Conservation (phyloP, 1,140 invertebrate genomes). For the Odontomachus brunneus region DNA sequence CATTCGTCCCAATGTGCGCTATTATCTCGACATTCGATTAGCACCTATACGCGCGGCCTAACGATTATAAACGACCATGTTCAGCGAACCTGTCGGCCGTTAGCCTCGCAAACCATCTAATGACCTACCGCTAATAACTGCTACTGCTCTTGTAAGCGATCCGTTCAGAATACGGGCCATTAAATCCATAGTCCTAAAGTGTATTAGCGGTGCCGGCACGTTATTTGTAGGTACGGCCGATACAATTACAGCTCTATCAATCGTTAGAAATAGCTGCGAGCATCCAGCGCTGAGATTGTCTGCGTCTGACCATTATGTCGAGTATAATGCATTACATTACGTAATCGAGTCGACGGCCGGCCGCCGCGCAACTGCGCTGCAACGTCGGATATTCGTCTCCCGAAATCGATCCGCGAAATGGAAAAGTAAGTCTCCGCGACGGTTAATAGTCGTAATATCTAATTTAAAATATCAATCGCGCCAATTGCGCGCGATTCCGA, state of each 20-base stretch:
- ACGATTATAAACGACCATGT: conserved; percentile 74
- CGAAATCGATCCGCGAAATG: not conserved
- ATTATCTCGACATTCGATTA: conserved; percentile 72
- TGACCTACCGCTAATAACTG: conserved; percentile 73
- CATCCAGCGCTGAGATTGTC: conserved; percentile 47
- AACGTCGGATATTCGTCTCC: not conserved
- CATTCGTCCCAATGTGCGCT: conserved; percentile 49
- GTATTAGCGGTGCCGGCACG: conserved; percentile 68
- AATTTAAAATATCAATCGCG: not conserved
- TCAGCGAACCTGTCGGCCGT: conserved; percentile 73
- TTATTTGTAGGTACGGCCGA: conserved; percentile 66
- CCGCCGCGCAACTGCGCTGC: too few relatives aligned
- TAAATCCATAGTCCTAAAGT: conserved; percentile 71
- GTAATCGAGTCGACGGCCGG: conserved; percentile 9
- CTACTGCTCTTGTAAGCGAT: conserved; percentile 73
- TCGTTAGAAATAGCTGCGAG: conserved; percentile 50
- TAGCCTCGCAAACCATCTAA: conserved; percentile 73
- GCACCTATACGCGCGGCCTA: conserved; percentile 70
- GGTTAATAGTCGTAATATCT: not conserved
- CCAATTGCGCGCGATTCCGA: too few relatives aligned
- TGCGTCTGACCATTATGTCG: conserved; percentile 22
- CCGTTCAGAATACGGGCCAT: conserved; percentile 73
- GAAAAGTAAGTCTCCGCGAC: not conserved
- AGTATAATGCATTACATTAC: conserved; percentile 17
- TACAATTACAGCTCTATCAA: conserved; percentile 60